phyloP scores from a whole-genome alignment of 2,113 vertebrate species.

The Phylloscopus trochilus region DNA sequence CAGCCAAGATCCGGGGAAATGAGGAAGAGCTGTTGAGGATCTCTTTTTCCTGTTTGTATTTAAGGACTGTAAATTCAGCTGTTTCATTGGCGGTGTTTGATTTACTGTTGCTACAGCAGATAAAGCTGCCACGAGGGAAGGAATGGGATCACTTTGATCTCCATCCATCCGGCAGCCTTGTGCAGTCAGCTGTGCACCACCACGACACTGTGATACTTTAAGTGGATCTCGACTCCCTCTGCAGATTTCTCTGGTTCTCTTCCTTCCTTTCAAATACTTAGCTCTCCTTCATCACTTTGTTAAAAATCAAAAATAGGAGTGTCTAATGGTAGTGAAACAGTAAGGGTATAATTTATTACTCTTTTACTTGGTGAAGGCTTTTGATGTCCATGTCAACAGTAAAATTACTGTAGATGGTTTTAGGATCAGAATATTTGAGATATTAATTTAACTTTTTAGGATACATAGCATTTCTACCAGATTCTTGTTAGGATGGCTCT shows the following conservation, averaged over 20 bases:
- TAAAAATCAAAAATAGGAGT: background rate
- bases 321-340: background rate
- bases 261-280: background rate
- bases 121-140: background rate
- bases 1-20: background rate
- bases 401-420: background rate
- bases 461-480: background rate
- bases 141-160: background rate
- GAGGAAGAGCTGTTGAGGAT: background rate
- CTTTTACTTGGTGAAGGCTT: background rate
- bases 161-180: background rate
- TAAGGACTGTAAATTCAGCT: background rate
- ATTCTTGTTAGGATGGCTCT: background rate
- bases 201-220: fast-evolving
- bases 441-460: background rate
- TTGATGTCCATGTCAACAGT: background rate
- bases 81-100: background rate
- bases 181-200: background rate
- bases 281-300: background rate
- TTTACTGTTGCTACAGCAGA: background rate
- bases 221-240: background rate
- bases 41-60: background rate
- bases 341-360: background rate
- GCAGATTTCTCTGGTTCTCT: background rate
- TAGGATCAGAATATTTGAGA: background rate